A percentile compares a stretch with the other conserved stretches of the same genome.
Conservation (phyloP, 2,113 vertebrate species). For the Pavo muticus region DNA sequence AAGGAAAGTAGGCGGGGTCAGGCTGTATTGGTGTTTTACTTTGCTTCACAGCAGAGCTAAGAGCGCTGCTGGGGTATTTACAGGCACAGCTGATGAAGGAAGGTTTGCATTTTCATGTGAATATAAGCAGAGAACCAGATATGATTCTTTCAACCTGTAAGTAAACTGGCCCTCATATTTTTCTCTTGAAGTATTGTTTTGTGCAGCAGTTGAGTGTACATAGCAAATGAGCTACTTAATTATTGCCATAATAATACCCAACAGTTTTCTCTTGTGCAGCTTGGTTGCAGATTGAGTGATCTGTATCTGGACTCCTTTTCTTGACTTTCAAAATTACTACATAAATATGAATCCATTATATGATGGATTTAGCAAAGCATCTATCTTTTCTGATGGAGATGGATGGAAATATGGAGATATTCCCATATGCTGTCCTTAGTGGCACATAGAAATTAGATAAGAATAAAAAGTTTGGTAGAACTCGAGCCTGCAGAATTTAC, state of each 20-base stretch:
- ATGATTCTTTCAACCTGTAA: conserved; percentile 81
- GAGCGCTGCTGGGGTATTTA: conserved; percentile 29
- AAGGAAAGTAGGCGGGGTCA: conserved; percentile 69
- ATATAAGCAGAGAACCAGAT: background rate
- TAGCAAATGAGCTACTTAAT: background rate
- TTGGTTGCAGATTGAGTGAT: background rate
- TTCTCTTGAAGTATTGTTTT: background rate
- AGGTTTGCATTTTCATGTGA: background rate
- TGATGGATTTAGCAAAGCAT: background rate
- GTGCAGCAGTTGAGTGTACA: background rate
- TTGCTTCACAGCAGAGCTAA: background rate
- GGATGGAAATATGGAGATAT: background rate
- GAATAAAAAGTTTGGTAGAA: background rate
- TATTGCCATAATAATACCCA: background rate
- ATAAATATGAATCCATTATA: background rate
- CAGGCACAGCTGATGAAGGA: background rate
- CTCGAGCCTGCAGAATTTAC: background rate
- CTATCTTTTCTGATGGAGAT: background rate
- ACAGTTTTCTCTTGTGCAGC: background rate
- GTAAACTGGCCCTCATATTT: conserved; percentile 11
- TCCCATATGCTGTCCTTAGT: background rate
- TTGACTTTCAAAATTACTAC: background rate
- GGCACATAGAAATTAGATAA: background rate
- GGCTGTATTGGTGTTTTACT: conserved; percentile 42
- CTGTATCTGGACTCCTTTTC: background rate